Conservation (phyloP, 2,113 vertebrate genomes). For the Rhinichthys klamathensis region DNA sequence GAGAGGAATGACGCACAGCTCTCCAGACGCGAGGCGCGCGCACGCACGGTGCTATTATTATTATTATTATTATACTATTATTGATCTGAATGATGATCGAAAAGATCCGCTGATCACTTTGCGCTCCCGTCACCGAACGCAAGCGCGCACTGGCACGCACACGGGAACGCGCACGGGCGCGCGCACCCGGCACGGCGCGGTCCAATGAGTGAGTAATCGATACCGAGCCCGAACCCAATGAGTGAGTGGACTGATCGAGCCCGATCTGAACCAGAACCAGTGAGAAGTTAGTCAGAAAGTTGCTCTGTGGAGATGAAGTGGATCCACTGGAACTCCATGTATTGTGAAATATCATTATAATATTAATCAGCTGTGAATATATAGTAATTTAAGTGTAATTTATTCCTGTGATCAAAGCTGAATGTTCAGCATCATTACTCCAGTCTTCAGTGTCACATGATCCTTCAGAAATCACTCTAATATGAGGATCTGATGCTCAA, state of each 20-base stretch:
- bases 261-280: too few species aligned
- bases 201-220: not conserved
- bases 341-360: too few species aligned
- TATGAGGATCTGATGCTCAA: too few species aligned
- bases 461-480: too few species aligned
- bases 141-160: not conserved
- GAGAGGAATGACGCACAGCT: not conserved
- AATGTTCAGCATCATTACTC: too few species aligned
- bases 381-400: too few species aligned
- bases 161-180: not conserved
- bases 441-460: too few species aligned
- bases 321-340: too few species aligned
- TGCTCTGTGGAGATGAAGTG: too few species aligned
- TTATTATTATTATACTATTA: not conserved
- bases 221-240: not conserved
- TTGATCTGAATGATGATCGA: not conserved
- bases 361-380: too few species aligned
- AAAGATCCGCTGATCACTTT: slow-evolving; percentile 8
- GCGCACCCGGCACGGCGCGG: not conserved
- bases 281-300: too few species aligned
- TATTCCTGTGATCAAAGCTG: too few species aligned
- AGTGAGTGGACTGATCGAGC: not conserved
- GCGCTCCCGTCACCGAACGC: not conserved
- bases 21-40: slow-evolving; percentile 19
- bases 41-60: not conserved